These are phyloP conservation scores for Nomada ferruginata DNA, from an alignment of 2,888 invertebrate species.

Conservation along the genomic window DNA sequence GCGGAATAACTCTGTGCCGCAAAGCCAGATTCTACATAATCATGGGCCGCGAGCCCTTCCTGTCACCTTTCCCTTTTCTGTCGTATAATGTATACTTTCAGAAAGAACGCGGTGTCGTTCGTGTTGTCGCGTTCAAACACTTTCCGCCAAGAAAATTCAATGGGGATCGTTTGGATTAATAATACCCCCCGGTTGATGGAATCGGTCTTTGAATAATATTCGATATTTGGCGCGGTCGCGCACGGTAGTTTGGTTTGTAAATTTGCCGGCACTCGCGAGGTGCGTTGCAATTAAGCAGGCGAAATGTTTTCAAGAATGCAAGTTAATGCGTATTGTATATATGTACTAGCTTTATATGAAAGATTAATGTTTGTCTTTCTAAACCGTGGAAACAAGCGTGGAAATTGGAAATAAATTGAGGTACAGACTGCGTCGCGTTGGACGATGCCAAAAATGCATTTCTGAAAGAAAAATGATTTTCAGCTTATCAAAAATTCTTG, in stretches of 20 bases:
- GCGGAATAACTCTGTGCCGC: constrained; percentile 65
- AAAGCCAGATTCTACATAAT: constrained; percentile 43
- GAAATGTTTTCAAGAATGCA: too few species aligned
- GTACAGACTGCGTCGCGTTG: too few species aligned
- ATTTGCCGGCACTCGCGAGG: not conserved
- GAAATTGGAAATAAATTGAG: too few species aligned
- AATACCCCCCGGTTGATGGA: not conserved
- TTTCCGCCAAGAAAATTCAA: constrained; percentile 1
- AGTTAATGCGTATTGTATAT: too few species aligned
- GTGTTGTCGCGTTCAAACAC: not conserved
- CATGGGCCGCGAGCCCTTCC: constrained; percentile 11
- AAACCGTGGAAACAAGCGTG: too few species aligned
- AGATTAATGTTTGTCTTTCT: too few species aligned
- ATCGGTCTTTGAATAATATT: constrained; percentile 1
- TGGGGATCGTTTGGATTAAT: constrained; percentile 14
- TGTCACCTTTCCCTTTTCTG: constrained; percentile 8
- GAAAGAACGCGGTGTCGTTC: not conserved
- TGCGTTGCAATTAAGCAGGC: not conserved
- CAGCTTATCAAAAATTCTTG: too few species aligned
- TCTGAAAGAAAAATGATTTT: too few species aligned
- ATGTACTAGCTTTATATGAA: too few species aligned
- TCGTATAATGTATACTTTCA: not conserved
- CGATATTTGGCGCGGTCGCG: not conserved
- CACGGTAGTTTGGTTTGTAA: not conserved
- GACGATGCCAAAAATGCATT: too few species aligned